Conservation (phyloP, 2,113 vertebrate genomes). For the Columba janthina region DNA sequence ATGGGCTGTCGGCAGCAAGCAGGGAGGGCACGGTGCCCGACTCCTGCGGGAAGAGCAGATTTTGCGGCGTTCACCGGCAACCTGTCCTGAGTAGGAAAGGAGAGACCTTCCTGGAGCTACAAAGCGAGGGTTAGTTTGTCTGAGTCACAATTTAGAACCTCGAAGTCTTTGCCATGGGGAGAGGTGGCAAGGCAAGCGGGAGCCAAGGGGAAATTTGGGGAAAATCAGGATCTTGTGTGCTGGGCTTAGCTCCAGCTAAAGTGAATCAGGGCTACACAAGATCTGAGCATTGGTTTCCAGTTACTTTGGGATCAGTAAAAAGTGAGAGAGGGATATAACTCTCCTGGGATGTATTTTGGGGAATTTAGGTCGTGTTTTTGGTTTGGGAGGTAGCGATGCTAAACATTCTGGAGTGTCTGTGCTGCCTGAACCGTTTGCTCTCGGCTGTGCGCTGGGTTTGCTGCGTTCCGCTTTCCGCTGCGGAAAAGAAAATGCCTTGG, state of each 20-base stretch:
- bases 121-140: rapidly evolving
- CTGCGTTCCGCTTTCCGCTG: not conserved
- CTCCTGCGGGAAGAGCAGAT: not conserved
- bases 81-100: not conserved
- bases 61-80: not conserved
- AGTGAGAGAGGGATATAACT: not conserved
- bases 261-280: not conserved
- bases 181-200: not conserved
- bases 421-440: not conserved
- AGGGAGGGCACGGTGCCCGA: not conserved
- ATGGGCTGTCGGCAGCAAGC: not conserved
- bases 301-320: not conserved
- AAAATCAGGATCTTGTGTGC: not conserved
- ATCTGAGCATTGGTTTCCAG: rapidly evolving
- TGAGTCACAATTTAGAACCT: not conserved
- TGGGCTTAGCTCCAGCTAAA: not conserved
- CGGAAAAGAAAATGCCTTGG: rapidly evolving
- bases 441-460: not conserved
- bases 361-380: rapidly evolving
- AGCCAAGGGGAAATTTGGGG: not conserved
- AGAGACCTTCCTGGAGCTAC: rapidly evolving
- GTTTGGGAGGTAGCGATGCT: rapidly evolving
- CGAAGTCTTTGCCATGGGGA: not conserved
- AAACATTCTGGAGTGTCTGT: not conserved
- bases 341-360: not conserved